Evolutionary conservation across 2,113 vertebrate genomes (phyloP), one percentile per base, ranked within the genome.

Genomic region (Manacus vitellinus): DNA sequence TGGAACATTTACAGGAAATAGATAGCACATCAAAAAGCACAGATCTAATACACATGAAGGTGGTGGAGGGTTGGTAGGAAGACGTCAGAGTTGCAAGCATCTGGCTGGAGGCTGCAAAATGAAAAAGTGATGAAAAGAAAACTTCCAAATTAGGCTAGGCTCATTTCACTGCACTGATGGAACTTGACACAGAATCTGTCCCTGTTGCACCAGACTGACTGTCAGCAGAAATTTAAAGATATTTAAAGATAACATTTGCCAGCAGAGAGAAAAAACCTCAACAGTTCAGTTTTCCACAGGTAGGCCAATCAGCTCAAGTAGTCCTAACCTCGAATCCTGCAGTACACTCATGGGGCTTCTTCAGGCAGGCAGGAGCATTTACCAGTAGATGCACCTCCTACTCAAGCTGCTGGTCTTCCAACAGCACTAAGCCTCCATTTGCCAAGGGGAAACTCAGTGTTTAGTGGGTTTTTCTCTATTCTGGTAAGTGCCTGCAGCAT

Each of bases 1-100:
- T 75, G 76, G 67, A 93, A 84, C 67, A 85, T 70, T 87, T 88
- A 92, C 88, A 95, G 85, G 94, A 95, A 94, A 93, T 23, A 85
- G 66, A 82, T 18, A 85, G 67, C 71, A 93, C 83, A 92, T 91
- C 91, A 85, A 85, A 95, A 92, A 85, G 81, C 80, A 73, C 28
- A 78, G 89, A 92, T 67, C 91, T 94, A 61, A 89, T 44, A 74
- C 80, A 90, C 51, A 77, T 44, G 47, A 90, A 52, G 65, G 59
- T 71, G 39, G 24, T 59, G 43, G 39, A 90, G n/a, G 41, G 30
- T 41, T 43, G 75, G 59, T 56, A 80, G 68, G 59, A 92, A 92
- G 71, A 88, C 8, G 1, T 92, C 88, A 88, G 82, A 33, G 31
- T 74, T 80, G 55, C 55, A 92, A 86, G 41, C 67, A 88, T 92